Evolutionary conservation across 2,888 invertebrate species (phyloP), one percentile per base, ranked within the genome.

Genomic region (Leucoma salicis): DNA sequence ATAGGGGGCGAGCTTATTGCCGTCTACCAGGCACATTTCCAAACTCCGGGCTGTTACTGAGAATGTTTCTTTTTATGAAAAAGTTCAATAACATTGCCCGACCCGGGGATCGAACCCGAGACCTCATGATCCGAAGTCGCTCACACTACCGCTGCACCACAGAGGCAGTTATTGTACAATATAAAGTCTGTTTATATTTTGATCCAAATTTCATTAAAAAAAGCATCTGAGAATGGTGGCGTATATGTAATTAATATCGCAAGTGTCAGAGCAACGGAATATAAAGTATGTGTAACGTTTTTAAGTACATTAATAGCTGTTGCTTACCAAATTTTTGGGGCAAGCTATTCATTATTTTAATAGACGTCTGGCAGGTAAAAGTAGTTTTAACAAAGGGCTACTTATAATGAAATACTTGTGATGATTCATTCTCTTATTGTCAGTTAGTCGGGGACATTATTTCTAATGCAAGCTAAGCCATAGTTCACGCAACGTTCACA

Each of bases 341-440:
- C 36, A 33, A 41, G 29, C 25, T 33, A 33, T 33, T 29, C 27
- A 33, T 43, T 42, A 28, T 33, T 27, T n/a, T 11, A 27, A 31
- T 28, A 27, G 40, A 41, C 33, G 34, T 39, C 47, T 49, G 46
- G 46, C 66, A 69, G 63, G 74, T 74, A 70, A 63, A 67, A 66
- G 63, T 55, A 46, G 29, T 43, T 48, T 38, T 53, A 63, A 71
- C 71, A 70, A 70, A 67, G 67, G 61, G 59, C 49, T 50, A 36
- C 49, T 58, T 56, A 64, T 66, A 63, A 66, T 64, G 52, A 58
- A 63, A 63, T 59, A 59, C 57, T 53, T 62, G n/a, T n/a, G n/a
- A 64, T 75, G 74, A 77, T 47, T 76, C 74, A 77, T 74, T 65
- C 65, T 63, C 61, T 61, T 46, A 49, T 55, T 56, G 63, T 55